These are phyloP conservation scores for Dermatemys mawii DNA, from an alignment of 2,113 vertebrate genomes.

Conservation along the genomic window DNA sequence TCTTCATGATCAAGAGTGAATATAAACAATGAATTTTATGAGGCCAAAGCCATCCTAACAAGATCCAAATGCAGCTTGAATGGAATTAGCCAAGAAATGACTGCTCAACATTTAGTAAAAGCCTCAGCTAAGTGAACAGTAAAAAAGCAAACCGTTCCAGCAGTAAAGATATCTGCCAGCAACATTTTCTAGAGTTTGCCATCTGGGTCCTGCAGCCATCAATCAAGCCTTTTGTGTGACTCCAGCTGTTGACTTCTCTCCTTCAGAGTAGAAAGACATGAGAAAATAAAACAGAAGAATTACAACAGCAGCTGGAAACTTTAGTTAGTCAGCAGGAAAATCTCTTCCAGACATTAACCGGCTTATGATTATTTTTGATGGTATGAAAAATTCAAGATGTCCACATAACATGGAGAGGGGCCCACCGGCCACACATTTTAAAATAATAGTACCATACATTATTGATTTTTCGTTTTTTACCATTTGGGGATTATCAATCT, in stretches of 20 bases:
- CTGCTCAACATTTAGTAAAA: conserved; percentile 59
- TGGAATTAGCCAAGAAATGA: conserved; percentile 59
- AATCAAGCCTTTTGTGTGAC: conserved; percentile 43
- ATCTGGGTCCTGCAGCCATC: conserved; percentile 54
- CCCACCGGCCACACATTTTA: background rate
- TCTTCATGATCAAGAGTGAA: background rate
- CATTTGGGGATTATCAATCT: background rate
- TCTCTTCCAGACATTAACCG: background rate
- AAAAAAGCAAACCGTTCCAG: background rate
- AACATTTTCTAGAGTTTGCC: conserved; percentile 61
- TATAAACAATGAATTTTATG: conserved; percentile 59
- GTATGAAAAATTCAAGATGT: background rate
- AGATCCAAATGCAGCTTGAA: conserved; percentile 42
- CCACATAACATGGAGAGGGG: background rate
- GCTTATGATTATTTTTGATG: background rate
- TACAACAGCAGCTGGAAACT: conserved; percentile 1
- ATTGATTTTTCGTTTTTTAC: background rate
- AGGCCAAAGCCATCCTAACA: conserved; percentile 23
- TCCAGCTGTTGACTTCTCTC: conserved; percentile 50
- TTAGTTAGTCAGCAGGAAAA: background rate
- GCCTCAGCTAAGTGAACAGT: background rate
- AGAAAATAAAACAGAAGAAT: conserved; percentile 45
- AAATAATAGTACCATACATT: background rate
- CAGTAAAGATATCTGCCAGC: conserved; percentile 52
- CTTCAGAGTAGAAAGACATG: conserved; percentile 24